Conservation (phyloP, 2,797 vertebrate species). For the Prunella strophiata region DNA sequence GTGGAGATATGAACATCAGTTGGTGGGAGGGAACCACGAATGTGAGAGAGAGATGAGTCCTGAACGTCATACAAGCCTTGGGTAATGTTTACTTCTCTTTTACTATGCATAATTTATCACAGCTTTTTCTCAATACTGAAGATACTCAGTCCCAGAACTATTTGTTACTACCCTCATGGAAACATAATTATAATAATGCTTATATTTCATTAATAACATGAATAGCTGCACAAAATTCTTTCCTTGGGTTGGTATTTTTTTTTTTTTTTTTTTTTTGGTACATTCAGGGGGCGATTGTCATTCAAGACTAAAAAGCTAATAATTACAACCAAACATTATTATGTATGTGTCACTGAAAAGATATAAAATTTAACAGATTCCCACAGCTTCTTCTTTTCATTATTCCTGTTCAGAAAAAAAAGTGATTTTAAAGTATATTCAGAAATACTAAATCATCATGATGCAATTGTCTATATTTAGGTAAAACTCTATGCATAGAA, state of each 20-base stretch:
- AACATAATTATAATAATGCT: not conserved
- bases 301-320: not conserved
- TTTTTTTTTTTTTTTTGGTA: no score
- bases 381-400: not conserved
- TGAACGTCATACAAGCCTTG: not conserved
- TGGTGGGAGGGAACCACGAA: not conserved
- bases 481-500: not conserved
- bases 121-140: constrained; percentile 9
- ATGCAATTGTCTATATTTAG: not conserved
- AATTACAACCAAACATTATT: not conserved
- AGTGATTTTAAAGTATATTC: not conserved
- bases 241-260: not conserved
- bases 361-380: not conserved
- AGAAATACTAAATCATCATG: not conserved
- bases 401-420: not conserved
- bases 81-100: constrained; percentile 40
- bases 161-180: not conserved
- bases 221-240: not conserved
- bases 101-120: constrained; percentile 23
- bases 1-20: not conserved
- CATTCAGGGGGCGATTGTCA: not conserved
- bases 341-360: not conserved
- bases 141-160: not conserved
- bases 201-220: not conserved
- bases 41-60: not conserved